Evolutionary conservation across 2,888 invertebrate genomes (phyloP).

Genomic region (Cactoblastis cactorum): DNA sequence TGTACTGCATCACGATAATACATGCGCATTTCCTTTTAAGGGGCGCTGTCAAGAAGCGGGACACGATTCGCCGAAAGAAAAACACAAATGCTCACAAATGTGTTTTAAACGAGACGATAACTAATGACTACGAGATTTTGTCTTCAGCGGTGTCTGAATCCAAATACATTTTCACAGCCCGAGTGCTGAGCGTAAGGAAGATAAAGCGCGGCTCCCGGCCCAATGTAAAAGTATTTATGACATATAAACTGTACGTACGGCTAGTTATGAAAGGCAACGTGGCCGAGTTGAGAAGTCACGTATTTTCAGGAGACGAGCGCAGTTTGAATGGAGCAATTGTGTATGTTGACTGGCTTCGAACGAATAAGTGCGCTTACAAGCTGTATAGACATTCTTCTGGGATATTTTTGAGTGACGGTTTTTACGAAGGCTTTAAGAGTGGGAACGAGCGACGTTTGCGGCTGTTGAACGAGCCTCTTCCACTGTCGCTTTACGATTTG

Average conservation of each 20-base stretch:
- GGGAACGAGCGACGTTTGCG: slow-evolving; percentile 58
- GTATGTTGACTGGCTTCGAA: slow-evolving; percentile 68
- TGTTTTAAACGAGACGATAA: slow-evolving; percentile 76
- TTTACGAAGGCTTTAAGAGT: slow-evolving; percentile 49
- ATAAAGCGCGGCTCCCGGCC: slow-evolving; percentile 63
- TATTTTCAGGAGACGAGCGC: slow-evolving; percentile 59
- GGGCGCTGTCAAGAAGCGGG: slow-evolving; percentile 62
- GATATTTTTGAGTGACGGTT: slow-evolving; percentile 72
- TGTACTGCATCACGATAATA: slow-evolving; percentile 55
- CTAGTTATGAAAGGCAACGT: slow-evolving; percentile 68
- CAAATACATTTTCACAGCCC: slow-evolving; percentile 74
- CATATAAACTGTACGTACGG: slow-evolving; percentile 68
- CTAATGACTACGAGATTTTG: slow-evolving; percentile 77
- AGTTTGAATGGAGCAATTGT: slow-evolving; percentile 71
- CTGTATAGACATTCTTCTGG: slow-evolving; percentile 72
- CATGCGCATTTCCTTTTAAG: slow-evolving; percentile 58
- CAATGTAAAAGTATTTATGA: slow-evolving; percentile 64
- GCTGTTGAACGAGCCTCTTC: slow-evolving; percentile 71
- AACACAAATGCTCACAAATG: slow-evolving; percentile 70
- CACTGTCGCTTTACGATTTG: slow-evolving; percentile 73
- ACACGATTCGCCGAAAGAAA: slow-evolving; percentile 64
- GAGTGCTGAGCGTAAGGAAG: slow-evolving; percentile 71
- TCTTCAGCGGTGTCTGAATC: slow-evolving; percentile 75
- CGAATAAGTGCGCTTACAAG: slow-evolving; percentile 70
- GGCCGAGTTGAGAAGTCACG: slow-evolving; percentile 59